Evolutionary conservation across 2,113 vertebrate species (phyloP).

Genomic region (Poecilia latipinna): DNA sequence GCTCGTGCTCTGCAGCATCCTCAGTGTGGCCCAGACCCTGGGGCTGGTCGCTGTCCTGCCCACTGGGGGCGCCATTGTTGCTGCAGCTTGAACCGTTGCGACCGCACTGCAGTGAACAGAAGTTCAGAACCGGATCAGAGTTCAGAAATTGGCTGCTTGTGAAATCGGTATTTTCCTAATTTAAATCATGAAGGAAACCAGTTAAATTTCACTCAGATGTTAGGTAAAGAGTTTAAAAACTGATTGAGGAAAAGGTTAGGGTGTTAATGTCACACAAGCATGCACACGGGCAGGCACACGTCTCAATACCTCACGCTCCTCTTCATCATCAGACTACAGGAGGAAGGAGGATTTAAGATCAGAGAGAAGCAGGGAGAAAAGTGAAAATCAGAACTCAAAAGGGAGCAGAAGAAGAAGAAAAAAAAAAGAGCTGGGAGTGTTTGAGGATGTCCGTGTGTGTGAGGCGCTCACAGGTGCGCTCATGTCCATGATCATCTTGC

Average conservation of each 20-base stretch:
- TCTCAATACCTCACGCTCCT: constrained; percentile 84
- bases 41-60: constrained; percentile 79
- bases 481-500: constrained; percentile 98
- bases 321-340: constrained; percentile 92
- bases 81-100: constrained; percentile 43
- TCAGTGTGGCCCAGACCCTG: constrained; percentile 86
- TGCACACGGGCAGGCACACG: constrained; percentile 35
- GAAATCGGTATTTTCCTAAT: not conserved
- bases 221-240: constrained; percentile 9
- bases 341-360: constrained; percentile 53
- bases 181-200: constrained; percentile 8
- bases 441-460: not conserved
- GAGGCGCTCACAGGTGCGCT: constrained; percentile 74
- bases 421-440: not conserved
- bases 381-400: constrained; percentile 7
- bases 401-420: not conserved
- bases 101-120: constrained; percentile 26
- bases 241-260: constrained; percentile 8
- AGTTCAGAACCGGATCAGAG: not conserved
- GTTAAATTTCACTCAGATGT: constrained; percentile 6
- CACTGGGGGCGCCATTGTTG: constrained; percentile 66
- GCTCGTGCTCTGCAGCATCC: constrained; percentile 88
- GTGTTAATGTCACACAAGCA: constrained; percentile 49
- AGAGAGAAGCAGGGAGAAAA: constrained; percentile 21
- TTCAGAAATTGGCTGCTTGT: not conserved